A percentile compares a stretch with the other conserved stretches of the same genome.
Conservation (phyloP, 2,113 vertebrate genomes). For the Zosterops borbonicus region DNA sequence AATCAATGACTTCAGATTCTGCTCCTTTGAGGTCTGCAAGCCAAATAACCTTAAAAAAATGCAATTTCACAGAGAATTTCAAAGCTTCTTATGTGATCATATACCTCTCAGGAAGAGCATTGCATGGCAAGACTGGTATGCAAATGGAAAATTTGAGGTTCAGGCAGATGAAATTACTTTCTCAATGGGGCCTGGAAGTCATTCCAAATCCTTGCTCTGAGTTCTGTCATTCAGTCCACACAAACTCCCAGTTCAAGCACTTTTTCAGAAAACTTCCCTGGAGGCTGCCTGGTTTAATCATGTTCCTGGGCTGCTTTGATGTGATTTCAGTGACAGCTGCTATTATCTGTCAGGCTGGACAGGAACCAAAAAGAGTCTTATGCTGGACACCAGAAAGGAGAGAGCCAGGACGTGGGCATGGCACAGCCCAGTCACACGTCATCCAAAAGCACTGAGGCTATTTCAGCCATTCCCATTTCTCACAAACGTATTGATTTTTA, state of each 20-base stretch:
- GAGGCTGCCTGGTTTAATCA: background rate
- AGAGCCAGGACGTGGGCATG: background rate
- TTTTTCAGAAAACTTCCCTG: background rate
- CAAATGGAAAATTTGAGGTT: background rate
- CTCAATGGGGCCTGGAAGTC: background rate
- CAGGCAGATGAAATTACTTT: background rate
- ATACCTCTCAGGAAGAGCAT: background rate
- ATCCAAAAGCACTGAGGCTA: background rate
- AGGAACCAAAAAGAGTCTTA: background rate
- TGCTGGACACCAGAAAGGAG: background rate
- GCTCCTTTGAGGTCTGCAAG: background rate
- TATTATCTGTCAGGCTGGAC: background rate
- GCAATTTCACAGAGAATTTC: background rate
- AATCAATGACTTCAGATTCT: background rate
- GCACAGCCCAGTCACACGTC: background rate
- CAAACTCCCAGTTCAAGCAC: background rate
- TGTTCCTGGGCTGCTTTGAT: background rate
- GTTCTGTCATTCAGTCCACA: background rate
- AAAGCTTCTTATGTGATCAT: background rate
- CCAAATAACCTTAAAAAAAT: background rate
- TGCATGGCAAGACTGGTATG: background rate
- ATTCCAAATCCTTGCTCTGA: background rate
- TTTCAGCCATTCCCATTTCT: background rate
- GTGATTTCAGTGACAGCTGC: conserved; percentile 2
- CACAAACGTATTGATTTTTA: background rate